These are phyloP conservation scores for Strigops habroptila DNA, from an alignment of 2,113 vertebrate species.

Conservation along the genomic window DNA sequence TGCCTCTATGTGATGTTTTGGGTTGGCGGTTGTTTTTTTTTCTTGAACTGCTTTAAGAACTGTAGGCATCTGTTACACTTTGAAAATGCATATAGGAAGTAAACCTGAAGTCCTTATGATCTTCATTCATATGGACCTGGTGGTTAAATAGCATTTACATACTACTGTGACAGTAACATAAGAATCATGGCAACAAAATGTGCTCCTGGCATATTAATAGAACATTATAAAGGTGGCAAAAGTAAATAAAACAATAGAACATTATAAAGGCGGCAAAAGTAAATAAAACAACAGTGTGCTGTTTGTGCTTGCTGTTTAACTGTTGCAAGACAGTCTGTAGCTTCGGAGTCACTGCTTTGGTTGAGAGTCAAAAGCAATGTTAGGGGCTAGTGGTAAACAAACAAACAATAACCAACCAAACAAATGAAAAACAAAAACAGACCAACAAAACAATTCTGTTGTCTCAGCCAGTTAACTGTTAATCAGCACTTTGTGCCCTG, in stretches of 20 bases:
- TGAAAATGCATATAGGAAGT: neutral
- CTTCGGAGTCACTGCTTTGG: neutral
- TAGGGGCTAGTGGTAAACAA: neutral
- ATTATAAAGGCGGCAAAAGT: neutral
- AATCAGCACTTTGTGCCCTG: neutral
- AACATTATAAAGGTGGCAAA: neutral
- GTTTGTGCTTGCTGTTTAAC: neutral
- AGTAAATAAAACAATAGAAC: neutral
- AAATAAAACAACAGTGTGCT: neutral
- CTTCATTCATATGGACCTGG: neutral
- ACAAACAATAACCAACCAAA: too few relatives aligned
- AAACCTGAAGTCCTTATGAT: neutral
- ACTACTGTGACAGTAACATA: neutral
- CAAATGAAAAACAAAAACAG: neutral
- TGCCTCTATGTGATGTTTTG: neutral
- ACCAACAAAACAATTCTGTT: neutral
- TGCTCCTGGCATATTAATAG: neutral
- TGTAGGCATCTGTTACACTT: neutral
- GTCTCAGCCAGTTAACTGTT: neutral
- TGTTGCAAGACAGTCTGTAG: neutral
- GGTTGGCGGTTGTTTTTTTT: neutral
- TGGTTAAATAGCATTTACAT: neutral
- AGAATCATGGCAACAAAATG: neutral
- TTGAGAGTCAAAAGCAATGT: neutral
- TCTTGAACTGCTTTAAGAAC: neutral